phyloP scores from a whole-genome alignment of 1,140 invertebrate genomes.

The Leptoteleia sp. region DNA sequence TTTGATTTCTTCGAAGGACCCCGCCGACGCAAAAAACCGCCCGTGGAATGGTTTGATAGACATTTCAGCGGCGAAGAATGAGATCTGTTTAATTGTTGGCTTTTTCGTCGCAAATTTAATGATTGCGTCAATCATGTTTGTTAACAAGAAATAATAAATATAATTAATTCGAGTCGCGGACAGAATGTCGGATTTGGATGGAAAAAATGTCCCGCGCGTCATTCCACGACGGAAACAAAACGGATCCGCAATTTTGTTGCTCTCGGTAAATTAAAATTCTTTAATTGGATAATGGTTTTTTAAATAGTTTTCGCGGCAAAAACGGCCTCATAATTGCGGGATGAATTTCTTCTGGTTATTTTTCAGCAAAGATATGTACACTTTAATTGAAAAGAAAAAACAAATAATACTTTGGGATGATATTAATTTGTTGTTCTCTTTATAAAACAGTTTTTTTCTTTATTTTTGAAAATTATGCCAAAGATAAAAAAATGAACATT shows the following conservation, averaged over 20 bases:
- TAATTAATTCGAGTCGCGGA: slow-evolving; percentile 42
- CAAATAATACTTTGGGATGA: no score
- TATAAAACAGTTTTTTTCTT: no score
- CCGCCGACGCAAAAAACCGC: slow-evolving; percentile 38
- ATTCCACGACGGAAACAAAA: background rate
- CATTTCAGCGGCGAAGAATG: slow-evolving; percentile 58
- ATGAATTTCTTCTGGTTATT: no score
- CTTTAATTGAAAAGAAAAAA: no score
- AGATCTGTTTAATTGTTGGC: slow-evolving; percentile 63
- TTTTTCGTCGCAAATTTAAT: slow-evolving; percentile 65
- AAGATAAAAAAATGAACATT: no score
- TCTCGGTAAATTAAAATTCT: slow-evolving; percentile 6
- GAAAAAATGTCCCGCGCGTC: slow-evolving; percentile 27
- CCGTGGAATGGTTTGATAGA: slow-evolving; percentile 64
- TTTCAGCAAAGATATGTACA: no score
- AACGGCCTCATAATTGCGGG: no score
- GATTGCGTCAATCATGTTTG: slow-evolving; percentile 62
- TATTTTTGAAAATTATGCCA: no score
- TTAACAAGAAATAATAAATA: slow-evolving; percentile 61
- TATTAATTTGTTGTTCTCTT: no score
- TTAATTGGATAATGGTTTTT: background rate
- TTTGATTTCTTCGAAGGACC: slow-evolving; percentile 63
- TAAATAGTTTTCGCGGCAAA: background rate
- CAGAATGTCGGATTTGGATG: slow-evolving; percentile 15
- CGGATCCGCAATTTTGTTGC: no score